Evolutionary conservation across 2,888 invertebrate species (phyloP), one percentile per base, ranked within the genome.

Genomic region (Torymus aiolomorphi): DNA sequence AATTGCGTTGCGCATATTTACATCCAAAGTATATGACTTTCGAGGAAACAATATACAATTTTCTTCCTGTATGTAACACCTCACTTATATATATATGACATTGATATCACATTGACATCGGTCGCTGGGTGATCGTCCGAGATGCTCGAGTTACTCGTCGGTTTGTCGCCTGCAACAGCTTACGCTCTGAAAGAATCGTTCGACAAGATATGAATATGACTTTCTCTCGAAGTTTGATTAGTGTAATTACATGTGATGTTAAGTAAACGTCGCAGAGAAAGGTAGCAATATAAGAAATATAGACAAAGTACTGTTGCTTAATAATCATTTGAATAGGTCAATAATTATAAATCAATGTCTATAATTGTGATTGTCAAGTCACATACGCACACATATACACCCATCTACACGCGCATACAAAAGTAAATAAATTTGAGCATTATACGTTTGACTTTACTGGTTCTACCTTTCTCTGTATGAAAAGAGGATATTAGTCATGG

Each of bases 161-260:
- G 75, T 61, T 71, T 75, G 75, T 79, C 73, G 18, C 59, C 78
- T 51, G 71, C 70, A 54, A 78, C 79, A 51, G 78, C 78, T 82
- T 72, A 80, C 69, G 75, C 71, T 78, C 82, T 82, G 80, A 78
- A 82, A 82, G 77, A 82, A 82, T 66, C 54, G 54, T 80, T 82
- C 24, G 71, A 76, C 62, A 76, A 70, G 49, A 82, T 62, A 52
- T 82, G 67, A 80, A 63, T 82, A 77, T 71, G 71, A 78, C 14
- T 71, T 76, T 49, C 66, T 52, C 11, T 69, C 49, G 31, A 31
- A 31, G 31, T 31, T 31, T 31, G 31, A 5, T 31, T 31, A 31
- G 31, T 31, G 2, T 31, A 31, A 31, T 31, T 31, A 24, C 56
- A 65, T 56, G 16, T 42, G 16, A 49, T 62, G 54, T 14, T 63